Base-by-base conservation (phyloP, 2,888 invertebrate species). In the Aproaerema taeniolella region DNA sequence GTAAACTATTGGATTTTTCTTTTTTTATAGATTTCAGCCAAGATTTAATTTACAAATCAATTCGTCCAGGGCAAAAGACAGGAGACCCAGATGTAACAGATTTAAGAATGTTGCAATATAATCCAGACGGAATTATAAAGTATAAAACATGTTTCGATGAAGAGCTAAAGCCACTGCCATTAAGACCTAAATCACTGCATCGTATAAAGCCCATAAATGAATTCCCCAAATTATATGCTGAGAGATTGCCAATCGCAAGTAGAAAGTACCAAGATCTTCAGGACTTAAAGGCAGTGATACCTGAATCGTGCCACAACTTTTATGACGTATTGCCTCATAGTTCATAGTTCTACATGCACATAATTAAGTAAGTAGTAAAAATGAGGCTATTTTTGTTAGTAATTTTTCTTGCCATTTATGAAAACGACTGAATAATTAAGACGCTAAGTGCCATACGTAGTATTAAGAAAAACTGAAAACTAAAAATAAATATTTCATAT, bases 211-310 rank as follows among this genome's bases (percentile, higher is more conserved):
- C 35, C 42, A 47, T 45, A 46, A 46, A 42, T 36, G 10, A 13
- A 26, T 12, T 48, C 41, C 46, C 32, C 16, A 51, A 52, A 46
- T 43, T 48, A 37, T 52, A 49, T 17, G 33, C 39, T 43, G 44
- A n/a, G n/a, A n/a, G n/a, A 50, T 42, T 52, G 47, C 52, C 46
- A 41, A 50, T 54, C 42, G 38, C 45, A 43, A 42, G 45, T 39
- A 20, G 41, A n/a, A 49, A 53, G 35, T 52, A 48, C 43, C 7
- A 51, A 39, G 47, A 55, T 45, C 41, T 55, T 40, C 53, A 55
- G 42, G 50, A 52, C 34, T 36, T 56, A 44, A 55, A 52, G 50
- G 35, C 35, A 40, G 52, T 55, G 38, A 32, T 52, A 36, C 52
- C 52, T 45, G 7, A 46, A 39, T 40, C 11, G 42, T 53, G 50